Percentiles rank a stretch among this genome's conserved stretches.
phyloP scores from a whole-genome alignment of 2,888 invertebrate genomes.

The Lasioglossum zephyrum region DNA sequence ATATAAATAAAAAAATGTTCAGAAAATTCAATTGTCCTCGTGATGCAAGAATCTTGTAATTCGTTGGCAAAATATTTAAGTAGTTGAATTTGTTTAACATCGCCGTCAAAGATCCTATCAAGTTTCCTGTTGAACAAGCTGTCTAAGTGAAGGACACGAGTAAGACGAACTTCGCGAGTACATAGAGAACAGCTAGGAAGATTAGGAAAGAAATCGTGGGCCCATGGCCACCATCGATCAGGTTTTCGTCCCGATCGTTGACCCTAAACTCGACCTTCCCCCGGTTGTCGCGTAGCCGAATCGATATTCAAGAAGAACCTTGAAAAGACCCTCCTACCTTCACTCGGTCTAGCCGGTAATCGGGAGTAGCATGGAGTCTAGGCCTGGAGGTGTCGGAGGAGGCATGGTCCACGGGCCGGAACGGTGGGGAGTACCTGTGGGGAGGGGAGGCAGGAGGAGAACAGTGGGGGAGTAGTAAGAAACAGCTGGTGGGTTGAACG shows the following conservation, averaged over 20 bases:
- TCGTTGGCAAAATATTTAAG: no score
- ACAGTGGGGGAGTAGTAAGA: conserved; percentile 74
- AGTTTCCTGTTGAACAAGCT: no score
- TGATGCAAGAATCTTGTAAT: no score
- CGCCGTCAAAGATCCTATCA: no score
- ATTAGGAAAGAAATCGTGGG: neutral
- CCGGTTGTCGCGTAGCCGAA: conserved; percentile 44
- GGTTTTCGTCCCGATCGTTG: conserved; percentile 50
- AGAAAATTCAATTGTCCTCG: no score
- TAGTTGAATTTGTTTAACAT: no score
- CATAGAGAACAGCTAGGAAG: neutral
- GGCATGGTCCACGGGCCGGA: conserved; percentile 63
- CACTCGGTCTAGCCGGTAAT: conserved; percentile 20
- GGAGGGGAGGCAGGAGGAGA: conserved; percentile 24
- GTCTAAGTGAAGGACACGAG: neutral
- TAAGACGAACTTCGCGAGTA: neutral
- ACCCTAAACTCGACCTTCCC: conserved; percentile 62
- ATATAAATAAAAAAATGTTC: no score
- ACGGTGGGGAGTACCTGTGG: conserved; percentile 41
- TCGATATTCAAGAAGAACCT: conserved; percentile 62
- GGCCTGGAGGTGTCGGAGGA: conserved; percentile 59
- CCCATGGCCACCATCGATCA: conserved; percentile 19
- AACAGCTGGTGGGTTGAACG: conserved; percentile 83
- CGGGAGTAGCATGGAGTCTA: conserved; percentile 39
- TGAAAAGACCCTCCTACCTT: conserved; percentile 51